These are phyloP conservation scores for Bombus vancouverensis DNA, from an alignment of 1,140 invertebrate species.

Conservation along the genomic window DNA sequence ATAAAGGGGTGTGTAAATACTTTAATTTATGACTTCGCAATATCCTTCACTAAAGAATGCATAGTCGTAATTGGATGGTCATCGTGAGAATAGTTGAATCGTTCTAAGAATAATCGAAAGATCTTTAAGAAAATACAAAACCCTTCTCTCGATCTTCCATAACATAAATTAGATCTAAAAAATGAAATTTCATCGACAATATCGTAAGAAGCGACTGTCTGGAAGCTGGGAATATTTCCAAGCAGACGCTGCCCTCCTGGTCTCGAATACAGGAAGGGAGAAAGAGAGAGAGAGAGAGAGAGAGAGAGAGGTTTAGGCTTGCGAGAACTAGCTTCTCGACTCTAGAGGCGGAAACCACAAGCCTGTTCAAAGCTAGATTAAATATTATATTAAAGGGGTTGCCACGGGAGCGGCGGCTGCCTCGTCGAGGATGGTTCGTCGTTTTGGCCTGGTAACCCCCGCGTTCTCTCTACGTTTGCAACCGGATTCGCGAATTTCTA, in stretches of 20 bases:
- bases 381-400: slow-evolving; percentile 83
- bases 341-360: slow-evolving; percentile 80
- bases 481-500: slow-evolving; percentile 57
- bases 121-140: not conserved
- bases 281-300: not conserved
- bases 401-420: slow-evolving; percentile 73
- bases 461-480: slow-evolving; percentile 50
- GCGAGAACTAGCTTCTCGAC: slow-evolving; percentile 73
- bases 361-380: slow-evolving; percentile 83
- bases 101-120: not conserved
- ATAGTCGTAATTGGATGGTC: too few relatives aligned
- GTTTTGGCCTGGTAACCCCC: slow-evolving; percentile 55
- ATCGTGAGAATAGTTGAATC: too few relatives aligned
- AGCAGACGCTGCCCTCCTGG: slow-evolving; percentile 41
- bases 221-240: slow-evolving; percentile 63
- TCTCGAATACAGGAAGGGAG: slow-evolving; percentile 60
- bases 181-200: slow-evolving; percentile 38
- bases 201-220: slow-evolving; percentile 28
- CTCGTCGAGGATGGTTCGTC: slow-evolving; percentile 62
- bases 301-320: slow-evolving; percentile 63
- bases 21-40: too few relatives aligned
- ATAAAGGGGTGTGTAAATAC: too few relatives aligned
- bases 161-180: not conserved
- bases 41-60: too few relatives aligned
- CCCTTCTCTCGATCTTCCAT: not conserved